These are phyloP conservation scores for Rhingia campestris DNA, from an alignment of 2,888 invertebrate genomes.

Conservation along the genomic window DNA sequence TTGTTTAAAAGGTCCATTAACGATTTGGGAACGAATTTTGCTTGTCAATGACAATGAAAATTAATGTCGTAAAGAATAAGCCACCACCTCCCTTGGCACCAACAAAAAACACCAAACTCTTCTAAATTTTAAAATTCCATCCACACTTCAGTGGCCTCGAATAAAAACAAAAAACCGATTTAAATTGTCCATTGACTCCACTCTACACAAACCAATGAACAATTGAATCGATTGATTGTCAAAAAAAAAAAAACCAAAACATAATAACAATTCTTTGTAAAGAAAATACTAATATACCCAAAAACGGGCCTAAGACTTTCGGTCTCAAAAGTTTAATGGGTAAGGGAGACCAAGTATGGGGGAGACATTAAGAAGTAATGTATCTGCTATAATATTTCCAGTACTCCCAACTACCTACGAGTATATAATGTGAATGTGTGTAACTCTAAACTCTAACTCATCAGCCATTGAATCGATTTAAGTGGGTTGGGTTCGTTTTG, in stretches of 20 bases:
- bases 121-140: conserved; percentile 51
- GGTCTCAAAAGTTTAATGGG: conserved; percentile 56
- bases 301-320: conserved; percentile 67
- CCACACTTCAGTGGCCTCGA: conserved; percentile 24
- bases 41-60: conserved; percentile 29
- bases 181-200: conserved; percentile 55
- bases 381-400: conserved; percentile 50
- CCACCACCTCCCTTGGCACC: background rate
- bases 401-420: conserved; percentile 38
- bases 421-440: conserved; percentile 12
- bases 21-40: no score
- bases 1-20: no score
- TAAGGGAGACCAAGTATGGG: conserved; percentile 14
- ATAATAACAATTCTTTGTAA: conserved; percentile 64
- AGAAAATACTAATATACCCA: conserved; percentile 62
- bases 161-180: conserved; percentile 40
- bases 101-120: conserved; percentile 13
- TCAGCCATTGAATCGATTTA: conserved; percentile 68
- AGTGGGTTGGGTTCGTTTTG: conserved; percentile 69
- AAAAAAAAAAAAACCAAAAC: conserved; percentile 6
- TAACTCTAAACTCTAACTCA: conserved; percentile 55
- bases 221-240: conserved; percentile 46
- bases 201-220: conserved; percentile 42
- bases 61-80: conserved; percentile 12
- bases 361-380: conserved; percentile 20